Conservation (phyloP, 2,113 vertebrate genomes). For the sheep (Ovis aries) region ARS-UI_Ramb_v3.0 NC_056065.1:75051501-75052000, state of each 20-base stretch:
- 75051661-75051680: neutral
- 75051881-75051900: neutral
- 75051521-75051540: neutral
- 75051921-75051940: neutral
- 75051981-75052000: neutral
- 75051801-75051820: neutral
- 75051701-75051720: neutral
- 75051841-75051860: neutral
- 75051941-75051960: neutral
- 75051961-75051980: neutral
- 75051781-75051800: neutral
- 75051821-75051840: neutral
- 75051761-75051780: neutral
- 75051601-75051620: neutral
- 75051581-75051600: neutral
- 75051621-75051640: neutral
- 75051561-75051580: neutral
- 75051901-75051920: neutral
- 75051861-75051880: neutral
- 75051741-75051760: neutral
- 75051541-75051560: neutral
- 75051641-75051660: neutral
- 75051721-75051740: neutral
- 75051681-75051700: neutral
- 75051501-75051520: neutral